Base-by-base conservation (phyloP, 2,113 vertebrate genomes). In the Elachura formosa region DNA sequence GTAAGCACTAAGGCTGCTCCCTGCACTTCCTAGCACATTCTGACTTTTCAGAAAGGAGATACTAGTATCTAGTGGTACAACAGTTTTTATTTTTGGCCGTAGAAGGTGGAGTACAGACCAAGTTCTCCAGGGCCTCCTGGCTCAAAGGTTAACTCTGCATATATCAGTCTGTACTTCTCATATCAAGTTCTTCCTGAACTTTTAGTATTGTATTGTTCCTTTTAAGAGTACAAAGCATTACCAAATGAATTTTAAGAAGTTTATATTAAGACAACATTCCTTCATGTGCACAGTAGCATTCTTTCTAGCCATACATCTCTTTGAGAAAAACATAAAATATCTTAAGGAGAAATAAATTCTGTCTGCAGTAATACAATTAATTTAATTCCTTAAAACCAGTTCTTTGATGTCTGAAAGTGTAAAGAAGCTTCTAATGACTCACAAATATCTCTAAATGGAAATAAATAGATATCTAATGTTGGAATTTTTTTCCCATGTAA, bases 151-250 rank as follows among this genome's bases (percentile, higher is more conserved):
- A 68, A 23, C 34, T 69, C 59, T 85, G 49, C 66, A 38, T 82
- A 33, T 63, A 87, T 82, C 31, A 59, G 48, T 20, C 51, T 4
- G 0, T 78, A 40, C 48, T 48, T 71, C 64, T 81, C 0, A 0
- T 78, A 64, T 75, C 66, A 36, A 64, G 45, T 56, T 81, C 66
- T 69, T 80, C 64, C 73, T 48, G 36, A 72, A 67, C 66, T 69
- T 86, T 69, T 66, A 72, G 31, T 63, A 46, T 38, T 56, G 8
- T 46, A 22, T 63, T 81, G 51, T 90, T 92, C 83, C 76, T 31
- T 15, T 28, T 58, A 34, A 67, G 51, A 90, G 49, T 75, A 78
- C 69, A 93, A 64, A 84, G 61, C 61, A 56, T 75, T 92, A 56
- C 19, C 49, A 61, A 33, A 76, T 68, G 64, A 81, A 87, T 78